Base-by-base conservation (phyloP, 1,140 invertebrate species). In the Drosophila baimaii region DNA sequence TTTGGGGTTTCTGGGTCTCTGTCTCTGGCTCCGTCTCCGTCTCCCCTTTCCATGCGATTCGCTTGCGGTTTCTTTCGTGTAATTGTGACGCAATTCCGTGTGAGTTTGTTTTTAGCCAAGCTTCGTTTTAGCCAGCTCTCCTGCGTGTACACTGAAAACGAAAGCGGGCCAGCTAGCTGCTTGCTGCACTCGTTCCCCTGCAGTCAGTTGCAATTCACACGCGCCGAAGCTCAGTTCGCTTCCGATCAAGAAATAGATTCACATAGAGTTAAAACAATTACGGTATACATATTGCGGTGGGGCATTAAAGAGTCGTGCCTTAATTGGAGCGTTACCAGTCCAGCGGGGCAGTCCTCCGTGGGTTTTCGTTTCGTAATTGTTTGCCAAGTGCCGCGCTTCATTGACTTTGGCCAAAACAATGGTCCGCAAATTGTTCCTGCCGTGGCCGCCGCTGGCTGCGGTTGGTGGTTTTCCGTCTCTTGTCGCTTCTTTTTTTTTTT, bases 1-100 rank as follows among this genome's bases (percentile, higher is more conserved):
- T 86, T 86, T 88, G 64, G 64, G 83, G 84, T 89, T 89, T 89
- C 85, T 89, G 84, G 84, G 84, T 89, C 84, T 89, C 80, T 89
- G 84, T 88, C 55, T 65, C 51, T 62, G 76, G 17, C 52, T 12
- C 51, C n/a, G 43, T 37, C 46, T 33, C 21, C 23, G 12, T 72
- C 33, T 35, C 13, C 49, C 21, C 10, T 78, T n/a, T 25, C 46
- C 46, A 27, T 52, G 51, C 51, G 31, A 54, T 72, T 55, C 56
- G 70, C 66, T 75, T 86, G 78, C 65, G 84, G 79, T 55, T 85
- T 84, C 73, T 80, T 88, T 83, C 81, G 83, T 86, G 83, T 88
- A 83, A 88, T 46, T 79, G 84, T 86, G 83, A 86, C 83, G 83
- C 79, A 89, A 90, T 89, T 74, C 72, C 62, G 77, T 71, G 82